Evolutionary conservation across 2,888 invertebrate genomes (phyloP).

Genomic region (Trissolcus japonicus): DNA sequence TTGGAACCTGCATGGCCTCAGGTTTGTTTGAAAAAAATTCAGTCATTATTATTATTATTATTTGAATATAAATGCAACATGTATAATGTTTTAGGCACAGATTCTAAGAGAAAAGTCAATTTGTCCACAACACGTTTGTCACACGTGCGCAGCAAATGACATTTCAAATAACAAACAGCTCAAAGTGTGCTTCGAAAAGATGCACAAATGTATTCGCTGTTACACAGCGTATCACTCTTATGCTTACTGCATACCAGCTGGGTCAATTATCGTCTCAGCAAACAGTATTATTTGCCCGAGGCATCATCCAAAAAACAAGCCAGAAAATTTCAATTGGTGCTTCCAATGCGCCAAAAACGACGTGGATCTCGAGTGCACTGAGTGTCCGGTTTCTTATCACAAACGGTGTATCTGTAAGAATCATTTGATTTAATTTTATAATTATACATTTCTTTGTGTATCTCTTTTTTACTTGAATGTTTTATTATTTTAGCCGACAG

Average conservation of each 20-base stretch:
- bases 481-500: not conserved
- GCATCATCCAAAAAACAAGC: conserved; percentile 23
- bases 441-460: not conserved
- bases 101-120: conserved; percentile 14
- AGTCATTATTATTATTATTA: not conserved
- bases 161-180: not conserved
- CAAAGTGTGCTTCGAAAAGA: conserved; percentile 10
- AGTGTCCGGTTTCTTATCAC: conserved; percentile 47
- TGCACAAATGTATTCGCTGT: conserved; percentile 41
- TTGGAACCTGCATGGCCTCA: conserved; percentile 43
- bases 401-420: conserved; percentile 37
- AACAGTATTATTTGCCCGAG: conserved; percentile 41
- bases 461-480: not conserved
- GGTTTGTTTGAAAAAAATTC: conserved; percentile 34
- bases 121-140: conserved; percentile 49
- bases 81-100: conserved; percentile 22
- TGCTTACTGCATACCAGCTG: conserved; percentile 42
- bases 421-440: not conserved
- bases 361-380: conserved; percentile 18
- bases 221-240: conserved; percentile 40
- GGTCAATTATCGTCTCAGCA: conserved; percentile 31
- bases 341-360: conserved; percentile 32
- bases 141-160: conserved; percentile 35
- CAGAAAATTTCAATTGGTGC: conserved; percentile 37
- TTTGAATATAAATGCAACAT: not conserved